These are phyloP conservation scores for Anneissia japonica DNA, from an alignment of 35 echinoderm and acorn worm genomes.

Conservation along the genomic window DNA sequence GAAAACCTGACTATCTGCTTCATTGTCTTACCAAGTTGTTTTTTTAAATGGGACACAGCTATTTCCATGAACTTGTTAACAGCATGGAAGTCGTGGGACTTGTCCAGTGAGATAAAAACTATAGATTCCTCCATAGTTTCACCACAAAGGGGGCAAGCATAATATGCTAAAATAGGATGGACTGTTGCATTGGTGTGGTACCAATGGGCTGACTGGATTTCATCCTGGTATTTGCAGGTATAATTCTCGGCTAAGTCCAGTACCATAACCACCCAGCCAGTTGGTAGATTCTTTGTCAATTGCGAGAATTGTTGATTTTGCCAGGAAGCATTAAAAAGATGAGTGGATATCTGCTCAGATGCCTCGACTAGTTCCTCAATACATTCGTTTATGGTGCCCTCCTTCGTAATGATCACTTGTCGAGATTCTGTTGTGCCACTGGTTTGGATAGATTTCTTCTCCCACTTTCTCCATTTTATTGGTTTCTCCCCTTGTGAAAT, in stretches of 20 bases:
- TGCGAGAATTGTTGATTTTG: not conserved
- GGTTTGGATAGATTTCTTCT: not conserved
- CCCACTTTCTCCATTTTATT: not conserved
- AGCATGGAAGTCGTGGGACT: conserved; percentile 35
- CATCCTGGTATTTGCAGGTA: conserved; percentile 7
- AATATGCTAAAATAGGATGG: conserved; percentile 11
- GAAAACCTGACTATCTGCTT: conserved; percentile 53
- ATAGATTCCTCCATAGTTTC: conserved; percentile 5
- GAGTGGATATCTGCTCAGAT: not conserved
- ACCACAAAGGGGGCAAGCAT: not conserved
- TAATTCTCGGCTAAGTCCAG: conserved; percentile 25
- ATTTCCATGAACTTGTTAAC: conserved; percentile 27
- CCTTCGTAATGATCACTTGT: not conserved
- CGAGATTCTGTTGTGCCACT: not conserved
- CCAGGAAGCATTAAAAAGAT: not conserved
- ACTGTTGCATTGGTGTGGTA: not conserved
- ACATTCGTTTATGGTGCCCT: not conserved
- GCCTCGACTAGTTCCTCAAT: not conserved
- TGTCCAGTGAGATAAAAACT: conserved; percentile 35
- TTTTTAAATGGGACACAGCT: conserved; percentile 8
- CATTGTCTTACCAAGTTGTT: conserved; percentile 20
- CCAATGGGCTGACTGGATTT: conserved; percentile 23
- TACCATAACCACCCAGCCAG: not conserved
- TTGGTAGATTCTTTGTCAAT: not conserved
- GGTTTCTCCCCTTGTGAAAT: not conserved